Evolutionary conservation across 2,113 vertebrate genomes (phyloP), one percentile per base, ranked within the genome.

Genomic region (Syngnathus typhle): DNA sequence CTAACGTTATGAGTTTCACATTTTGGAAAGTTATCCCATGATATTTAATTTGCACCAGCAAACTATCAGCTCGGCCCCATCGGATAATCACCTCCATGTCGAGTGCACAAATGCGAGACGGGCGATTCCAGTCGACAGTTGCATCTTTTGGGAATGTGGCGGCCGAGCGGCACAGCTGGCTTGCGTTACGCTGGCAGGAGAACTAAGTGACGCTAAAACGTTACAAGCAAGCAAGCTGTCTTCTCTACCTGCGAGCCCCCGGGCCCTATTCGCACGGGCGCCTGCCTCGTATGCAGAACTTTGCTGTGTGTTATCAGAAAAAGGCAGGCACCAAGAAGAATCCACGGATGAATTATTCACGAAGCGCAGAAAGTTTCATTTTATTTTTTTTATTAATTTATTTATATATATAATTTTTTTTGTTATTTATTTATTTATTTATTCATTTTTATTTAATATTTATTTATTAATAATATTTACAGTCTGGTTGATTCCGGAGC

Each of bases 291-390:
- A 69, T 76, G 73, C 68, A 61, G 65, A 75, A 80, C 65, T 74
- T 65, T 72, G 68, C 73, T 68, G 15, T 84, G 84, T 69, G 47
- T 74, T 67, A 78, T 79, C 73, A 80, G 86, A 84, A 86, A 88
- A 60, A 80, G 59, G 60, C 60, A 60, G 60, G 51, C 71, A 70
- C 64, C 60, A 84, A 80, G 64, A 72, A 64, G 47, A 69, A 78
- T 27, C 67, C 73, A 65, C 83, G 80, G 72, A 69, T 86, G 81
- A 84, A 86, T 87, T 74, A 85, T 84, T 87, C 72, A 88, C 47
- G 44, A 43, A 52, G 36, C 23, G 67, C 68, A 55, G 64, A 72
- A 71, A 56, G 54, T 74, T 47, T n/a, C n/a, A n/a, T n/a, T n/a
- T n/a, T n/a, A n/a, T n/a, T 32, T 32, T 32, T 3, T 32, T 32